These are phyloP conservation scores for Salvelinus fontinalis DNA, from an alignment of 2,113 vertebrate genomes.

Conservation along the genomic window DNA sequence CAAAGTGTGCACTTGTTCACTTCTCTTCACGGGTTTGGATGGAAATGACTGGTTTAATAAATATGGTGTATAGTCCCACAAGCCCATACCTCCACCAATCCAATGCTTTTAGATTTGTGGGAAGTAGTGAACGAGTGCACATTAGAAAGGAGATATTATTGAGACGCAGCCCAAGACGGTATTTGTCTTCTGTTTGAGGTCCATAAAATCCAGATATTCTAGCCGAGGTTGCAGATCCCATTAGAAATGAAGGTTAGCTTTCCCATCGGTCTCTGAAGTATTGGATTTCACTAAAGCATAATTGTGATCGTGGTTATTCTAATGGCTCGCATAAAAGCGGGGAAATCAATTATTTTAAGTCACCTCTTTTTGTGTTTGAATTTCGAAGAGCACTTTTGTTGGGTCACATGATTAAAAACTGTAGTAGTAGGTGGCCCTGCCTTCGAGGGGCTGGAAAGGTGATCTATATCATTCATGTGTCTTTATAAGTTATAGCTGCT, in stretches of 20 bases:
- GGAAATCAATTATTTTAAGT: conserved; percentile 74
- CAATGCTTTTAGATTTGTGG: too few relatives aligned
- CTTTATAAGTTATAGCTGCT: conserved; percentile 62
- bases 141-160: too few relatives aligned
- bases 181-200: conserved; percentile 12
- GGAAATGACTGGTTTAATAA: not conserved
- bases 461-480: conserved; percentile 72
- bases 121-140: too few relatives aligned
- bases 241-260: conserved; percentile 50
- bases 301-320: conserved; percentile 69
- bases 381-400: conserved; percentile 67
- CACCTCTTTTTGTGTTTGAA: conserved; percentile 69
- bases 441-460: conserved; percentile 54
- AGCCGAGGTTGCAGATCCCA: conserved; percentile 32
- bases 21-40: too few relatives aligned
- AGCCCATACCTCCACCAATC: too few relatives aligned
- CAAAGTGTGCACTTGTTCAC: not conserved
- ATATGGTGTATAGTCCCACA: not conserved
- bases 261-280: conserved; percentile 24
- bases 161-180: not conserved
- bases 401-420: conserved; percentile 71
- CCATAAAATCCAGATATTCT: conserved; percentile 47
- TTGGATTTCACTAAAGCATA: conserved; percentile 61
- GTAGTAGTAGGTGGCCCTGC: conserved; percentile 55
- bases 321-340: conserved; percentile 71